Percentiles rank a stretch among this genome's conserved stretches.
phyloP scores from a whole-genome alignment of 1,140 invertebrate genomes.

The Leptoteleia sp. region DNA sequence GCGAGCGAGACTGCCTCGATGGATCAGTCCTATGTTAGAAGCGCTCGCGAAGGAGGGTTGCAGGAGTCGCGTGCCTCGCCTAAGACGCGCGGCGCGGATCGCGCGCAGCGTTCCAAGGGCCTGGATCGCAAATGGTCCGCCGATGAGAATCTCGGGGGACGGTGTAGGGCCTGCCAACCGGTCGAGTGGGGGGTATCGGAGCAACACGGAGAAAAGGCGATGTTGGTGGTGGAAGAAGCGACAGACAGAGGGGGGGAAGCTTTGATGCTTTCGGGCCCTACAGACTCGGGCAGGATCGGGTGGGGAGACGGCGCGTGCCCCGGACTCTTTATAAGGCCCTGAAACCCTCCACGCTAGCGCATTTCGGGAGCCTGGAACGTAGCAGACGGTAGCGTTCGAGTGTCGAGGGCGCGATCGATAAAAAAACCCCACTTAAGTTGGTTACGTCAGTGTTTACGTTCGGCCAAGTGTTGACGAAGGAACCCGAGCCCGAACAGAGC shows the following conservation, averaged over 20 bases:
- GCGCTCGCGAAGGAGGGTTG: no score
- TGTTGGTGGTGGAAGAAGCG: conserved; percentile 51
- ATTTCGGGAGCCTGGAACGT: conserved; percentile 80
- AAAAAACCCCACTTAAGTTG: background rate
- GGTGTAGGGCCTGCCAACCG: conserved; percentile 70
- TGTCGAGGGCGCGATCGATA: conserved; percentile 23
- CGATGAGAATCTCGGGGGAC: conserved; percentile 78
- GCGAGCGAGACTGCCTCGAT: no score
- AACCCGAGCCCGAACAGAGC: no score
- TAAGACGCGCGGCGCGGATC: no score
- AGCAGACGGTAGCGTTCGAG: conserved; percentile 40
- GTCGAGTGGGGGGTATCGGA: conserved; percentile 54
- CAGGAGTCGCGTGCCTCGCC: no score
- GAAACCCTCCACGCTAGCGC: conserved; percentile 75
- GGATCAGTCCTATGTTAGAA: no score
- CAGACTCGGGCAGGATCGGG: no score
- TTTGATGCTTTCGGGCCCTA: conserved; percentile 75
- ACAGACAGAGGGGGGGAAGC: conserved; percentile 32
- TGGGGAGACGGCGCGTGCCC: conserved; percentile 80
- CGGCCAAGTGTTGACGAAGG: conserved; percentile 1
- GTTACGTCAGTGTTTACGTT: conserved; percentile 45
- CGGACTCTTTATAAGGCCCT: conserved; percentile 79
- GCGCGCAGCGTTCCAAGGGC: no score
- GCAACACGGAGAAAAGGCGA: conserved; percentile 57
- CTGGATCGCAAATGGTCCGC: no score